Percentiles rank a stretch among this genome's conserved stretches.
phyloP scores from a whole-genome alignment of 2,888 invertebrate species.

The Bombylius discolor region DNA sequence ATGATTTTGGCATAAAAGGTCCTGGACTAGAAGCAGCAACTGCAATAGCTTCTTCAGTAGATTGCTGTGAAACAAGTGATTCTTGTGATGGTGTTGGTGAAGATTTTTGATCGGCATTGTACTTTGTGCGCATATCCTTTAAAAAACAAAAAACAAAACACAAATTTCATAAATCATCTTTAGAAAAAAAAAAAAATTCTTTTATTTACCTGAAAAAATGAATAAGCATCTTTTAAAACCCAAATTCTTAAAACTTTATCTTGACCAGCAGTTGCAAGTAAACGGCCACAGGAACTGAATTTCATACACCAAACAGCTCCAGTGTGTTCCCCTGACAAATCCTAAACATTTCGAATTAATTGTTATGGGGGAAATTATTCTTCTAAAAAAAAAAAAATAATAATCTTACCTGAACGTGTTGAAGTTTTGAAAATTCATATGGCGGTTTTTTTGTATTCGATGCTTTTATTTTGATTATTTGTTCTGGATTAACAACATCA shows the following conservation, averaged over 20 bases:
- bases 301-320: slow-evolving; percentile 99
- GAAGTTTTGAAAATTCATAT: slow-evolving; percentile 84
- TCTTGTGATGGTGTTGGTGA: slow-evolving; percentile 90
- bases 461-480: slow-evolving; percentile 79
- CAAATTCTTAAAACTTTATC: slow-evolving; percentile 88
- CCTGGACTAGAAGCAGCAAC: slow-evolving; percentile 48
- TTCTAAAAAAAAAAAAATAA: not conserved
- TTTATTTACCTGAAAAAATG: slow-evolving; percentile 64
- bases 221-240: slow-evolving; percentile 81
- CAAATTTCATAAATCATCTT: not conserved
- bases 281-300: slow-evolving; percentile 87
- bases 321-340: slow-evolving; percentile 68
- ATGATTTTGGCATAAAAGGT: slow-evolving; percentile 78
- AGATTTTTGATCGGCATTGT: slow-evolving; percentile 74
- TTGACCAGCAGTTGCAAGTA: slow-evolving; percentile 94
- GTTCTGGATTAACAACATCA: slow-evolving; percentile 67
- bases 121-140: slow-evolving; percentile 90
- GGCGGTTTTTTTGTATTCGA: slow-evolving; percentile 94
- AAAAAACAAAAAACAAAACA: slow-evolving; percentile 12
- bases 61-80: slow-evolving; percentile 69
- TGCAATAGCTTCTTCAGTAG: slow-evolving; percentile 47
- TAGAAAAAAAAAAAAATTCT: not conserved
- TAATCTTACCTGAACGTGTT: slow-evolving; percentile 63
- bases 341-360: slow-evolving; percentile 32
- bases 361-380: not conserved